Evolutionary conservation across 2,888 invertebrate genomes (phyloP).

Genomic region (Colostygia pectinataria): DNA sequence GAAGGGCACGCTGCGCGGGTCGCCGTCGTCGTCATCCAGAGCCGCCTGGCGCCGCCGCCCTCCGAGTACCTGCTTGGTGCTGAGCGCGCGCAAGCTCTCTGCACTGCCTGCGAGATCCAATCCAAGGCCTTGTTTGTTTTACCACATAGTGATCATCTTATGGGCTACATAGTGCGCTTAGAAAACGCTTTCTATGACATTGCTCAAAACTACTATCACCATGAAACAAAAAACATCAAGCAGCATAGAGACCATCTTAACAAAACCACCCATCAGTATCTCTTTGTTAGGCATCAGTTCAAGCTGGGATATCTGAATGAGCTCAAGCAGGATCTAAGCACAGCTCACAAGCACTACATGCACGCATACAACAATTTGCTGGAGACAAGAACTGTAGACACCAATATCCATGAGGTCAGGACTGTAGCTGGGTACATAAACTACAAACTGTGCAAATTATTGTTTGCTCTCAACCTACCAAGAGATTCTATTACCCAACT

Average conservation of each 20-base stretch:
- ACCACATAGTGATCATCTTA: slow-evolving; percentile 94
- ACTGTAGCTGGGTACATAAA: slow-evolving; percentile 97
- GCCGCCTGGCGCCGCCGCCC: slow-evolving; percentile 88
- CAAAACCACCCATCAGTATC: slow-evolving; percentile 94
- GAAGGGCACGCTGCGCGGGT: slow-evolving; percentile 89
- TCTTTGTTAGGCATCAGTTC: slow-evolving; percentile 97
- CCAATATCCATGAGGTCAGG: slow-evolving; percentile 96
- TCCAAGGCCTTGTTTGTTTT: slow-evolving; percentile 96
- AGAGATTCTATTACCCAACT: slow-evolving; percentile 98
- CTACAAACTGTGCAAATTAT: slow-evolving; percentile 96
- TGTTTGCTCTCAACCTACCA: slow-evolving; percentile 94
- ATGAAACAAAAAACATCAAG: slow-evolving; percentile 93
- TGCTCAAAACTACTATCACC: slow-evolving; percentile 95
- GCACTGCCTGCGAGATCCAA: slow-evolving; percentile 95
- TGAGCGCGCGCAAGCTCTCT: slow-evolving; percentile 95
- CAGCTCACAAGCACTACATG: slow-evolving; percentile 93
- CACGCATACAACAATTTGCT: slow-evolving; percentile 95
- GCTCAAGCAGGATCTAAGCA: slow-evolving; percentile 93
- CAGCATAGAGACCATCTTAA: slow-evolving; percentile 95
- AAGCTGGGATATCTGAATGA: slow-evolving; percentile 98
- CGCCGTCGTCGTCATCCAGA: slow-evolving; percentile 95
- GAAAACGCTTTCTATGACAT: slow-evolving; percentile 97
- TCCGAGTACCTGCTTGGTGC: slow-evolving; percentile 93
- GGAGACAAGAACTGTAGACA: slow-evolving; percentile 94
- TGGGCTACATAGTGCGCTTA: slow-evolving; percentile 88